phyloP scores from a whole-genome alignment of 2,888 invertebrate species.

The Alloplasta piceator region DNA sequence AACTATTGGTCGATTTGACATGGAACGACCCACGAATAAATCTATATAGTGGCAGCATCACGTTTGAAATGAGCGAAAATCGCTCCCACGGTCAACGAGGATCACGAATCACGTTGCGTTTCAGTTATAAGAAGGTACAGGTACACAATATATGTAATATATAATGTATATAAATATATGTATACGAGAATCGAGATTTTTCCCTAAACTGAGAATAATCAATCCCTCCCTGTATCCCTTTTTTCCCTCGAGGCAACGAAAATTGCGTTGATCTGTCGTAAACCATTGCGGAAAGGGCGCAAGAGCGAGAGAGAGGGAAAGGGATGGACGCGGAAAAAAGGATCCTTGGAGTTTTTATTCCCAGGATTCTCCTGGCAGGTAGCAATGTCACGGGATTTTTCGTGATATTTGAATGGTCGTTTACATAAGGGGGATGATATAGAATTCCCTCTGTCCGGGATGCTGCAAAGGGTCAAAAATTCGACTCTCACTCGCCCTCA shows the following conservation, averaged over 20 bases:
- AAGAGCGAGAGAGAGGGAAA: too few species aligned
- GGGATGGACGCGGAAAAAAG: conserved; percentile 51
- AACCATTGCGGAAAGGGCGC: conserved; percentile 34
- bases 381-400: conserved; percentile 62
- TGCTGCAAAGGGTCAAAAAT: conserved; percentile 38
- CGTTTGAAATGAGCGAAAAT: too few species aligned
- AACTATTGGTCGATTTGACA: too few species aligned
- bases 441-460: conserved; percentile 51
- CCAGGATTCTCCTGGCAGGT: conserved; percentile 70
- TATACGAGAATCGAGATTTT: conserved; percentile 59
- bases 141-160: too few species aligned
- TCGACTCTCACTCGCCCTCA: background rate
- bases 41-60: too few species aligned
- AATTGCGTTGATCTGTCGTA: conserved; percentile 57
- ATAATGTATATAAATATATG: background rate
- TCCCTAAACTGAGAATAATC: conserved; percentile 69
- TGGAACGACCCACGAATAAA: too few species aligned
- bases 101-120: too few species aligned
- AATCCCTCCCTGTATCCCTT: conserved; percentile 57
- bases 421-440: conserved; percentile 76
- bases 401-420: conserved; percentile 76
- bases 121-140: too few species aligned
- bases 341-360: conserved; percentile 59
- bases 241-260: conserved; percentile 51
- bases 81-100: too few species aligned